Evolutionary conservation across 2,888 invertebrate species (phyloP).

Genomic region (Eristalis arbustorum): DNA sequence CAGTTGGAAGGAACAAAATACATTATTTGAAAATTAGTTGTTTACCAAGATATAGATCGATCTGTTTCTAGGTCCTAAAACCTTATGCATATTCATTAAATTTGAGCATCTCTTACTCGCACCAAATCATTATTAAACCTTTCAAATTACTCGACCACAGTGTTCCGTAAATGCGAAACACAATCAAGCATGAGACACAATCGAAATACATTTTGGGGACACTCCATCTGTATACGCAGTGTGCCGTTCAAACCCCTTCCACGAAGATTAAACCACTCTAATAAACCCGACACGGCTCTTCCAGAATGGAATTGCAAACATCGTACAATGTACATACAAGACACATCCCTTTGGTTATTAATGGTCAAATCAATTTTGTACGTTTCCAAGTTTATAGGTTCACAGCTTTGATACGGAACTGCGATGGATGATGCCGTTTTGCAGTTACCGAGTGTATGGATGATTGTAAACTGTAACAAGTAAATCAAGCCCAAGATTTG

Average conservation of each 20-base stretch:
- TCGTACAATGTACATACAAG: conserved; percentile 17
- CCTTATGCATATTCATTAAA: conserved; percentile 41
- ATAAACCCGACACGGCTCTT: conserved; percentile 9
- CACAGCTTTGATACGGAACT: conserved; percentile 39
- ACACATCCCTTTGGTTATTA: conserved; percentile 56
- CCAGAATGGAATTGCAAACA: conserved; percentile 19
- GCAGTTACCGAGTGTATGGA: conserved; percentile 41
- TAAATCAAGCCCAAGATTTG: conserved; percentile 72
- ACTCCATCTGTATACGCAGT: conserved; percentile 31
- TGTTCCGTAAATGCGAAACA: conserved; percentile 32
- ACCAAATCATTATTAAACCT: conserved; percentile 48
- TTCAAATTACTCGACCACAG: conserved; percentile 36
- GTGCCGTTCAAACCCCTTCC: conserved; percentile 39
- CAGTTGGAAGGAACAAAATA: no score
- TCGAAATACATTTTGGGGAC: conserved; percentile 34
- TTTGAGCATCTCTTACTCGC: conserved; percentile 36
- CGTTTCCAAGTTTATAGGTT: conserved; percentile 59
- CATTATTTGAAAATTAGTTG: no score
- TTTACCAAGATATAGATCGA: neutral
- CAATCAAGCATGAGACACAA: conserved; percentile 46
- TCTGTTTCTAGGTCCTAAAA: neutral
- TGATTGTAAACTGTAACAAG: conserved; percentile 68
- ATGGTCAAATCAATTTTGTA: conserved; percentile 65
- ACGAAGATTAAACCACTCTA: conserved; percentile 11
- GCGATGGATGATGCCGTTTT: conserved; percentile 51